Conservation (phyloP, 2,797 vertebrate genomes). For the Alfaro cultratus region DNA sequence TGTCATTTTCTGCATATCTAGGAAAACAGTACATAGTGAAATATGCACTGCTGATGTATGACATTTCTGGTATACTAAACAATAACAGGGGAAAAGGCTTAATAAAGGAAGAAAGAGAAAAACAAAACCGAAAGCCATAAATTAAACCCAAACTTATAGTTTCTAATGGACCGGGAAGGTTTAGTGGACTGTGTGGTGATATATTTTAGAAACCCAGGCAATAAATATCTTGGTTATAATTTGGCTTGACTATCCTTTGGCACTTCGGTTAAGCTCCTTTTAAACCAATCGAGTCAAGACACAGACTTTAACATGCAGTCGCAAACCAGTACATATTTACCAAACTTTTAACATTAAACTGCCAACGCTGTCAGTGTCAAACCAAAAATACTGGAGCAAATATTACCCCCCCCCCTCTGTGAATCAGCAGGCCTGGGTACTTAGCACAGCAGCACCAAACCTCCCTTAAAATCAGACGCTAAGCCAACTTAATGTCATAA, state of each 20-base stretch:
- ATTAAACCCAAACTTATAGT: not conserved
- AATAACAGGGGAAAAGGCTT: not conserved
- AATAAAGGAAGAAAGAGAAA: not conserved
- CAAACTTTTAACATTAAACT: conserved; percentile 11
- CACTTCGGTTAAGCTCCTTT: not conserved
- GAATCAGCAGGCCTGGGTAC: conserved; percentile 38
- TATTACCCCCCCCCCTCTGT: conserved; percentile 19
- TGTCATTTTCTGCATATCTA: not conserved
- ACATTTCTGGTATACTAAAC: not conserved
- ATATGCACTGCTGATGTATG: not conserved
- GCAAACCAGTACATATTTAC: conserved; percentile 15
- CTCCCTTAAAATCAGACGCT: conserved; percentile 55
- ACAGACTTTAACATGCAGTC: not conserved
- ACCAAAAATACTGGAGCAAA: conserved; percentile 26
- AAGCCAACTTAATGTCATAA: conserved; percentile 72
- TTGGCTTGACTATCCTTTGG: too few relatives aligned
- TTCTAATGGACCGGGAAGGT: not conserved
- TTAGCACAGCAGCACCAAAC: conserved; percentile 48
- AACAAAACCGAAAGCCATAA: not conserved
- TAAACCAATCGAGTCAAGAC: not conserved
- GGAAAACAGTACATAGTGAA: not conserved
- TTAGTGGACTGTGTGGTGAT: not conserved
- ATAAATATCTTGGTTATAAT: not conserved
- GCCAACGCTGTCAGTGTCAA: conserved; percentile 4
- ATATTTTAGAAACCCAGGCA: not conserved